Base-by-base conservation (phyloP, 2,797 vertebrate species). In the Neoniphon sammara region DNA sequence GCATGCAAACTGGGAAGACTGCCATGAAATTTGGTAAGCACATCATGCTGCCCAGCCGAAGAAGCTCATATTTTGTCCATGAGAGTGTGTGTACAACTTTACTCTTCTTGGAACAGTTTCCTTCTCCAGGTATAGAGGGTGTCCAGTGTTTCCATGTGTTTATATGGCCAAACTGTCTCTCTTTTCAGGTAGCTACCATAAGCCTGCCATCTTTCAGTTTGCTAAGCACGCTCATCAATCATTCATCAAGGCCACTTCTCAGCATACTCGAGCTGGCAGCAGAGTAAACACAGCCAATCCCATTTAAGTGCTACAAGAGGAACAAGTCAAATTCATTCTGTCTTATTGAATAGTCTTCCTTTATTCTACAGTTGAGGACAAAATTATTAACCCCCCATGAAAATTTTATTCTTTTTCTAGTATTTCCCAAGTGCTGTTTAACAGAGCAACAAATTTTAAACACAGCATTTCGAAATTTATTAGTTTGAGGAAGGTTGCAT, bases 181-280 rank as follows among this genome's bases (percentile, higher is more conserved):
- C n/a, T 49, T 6, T 49, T 49, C 18, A 72, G 70, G 61, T 59
- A 73, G 44, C 21, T 60, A 52, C 36, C 42, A 39, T 12, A 56
- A 30, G 21, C 20, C 34, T 63, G 23, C 67, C 50, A 11, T 63
- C 21, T 74, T 71, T 62, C 21, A 63, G 50, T 70, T 60, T 47
- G 61, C 52, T 77, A 78, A 49, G 50, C n/a, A 57, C 68, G 20
- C 63, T 83, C 71, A 52, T 80, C 58, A 70, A 75, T 82, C 66
- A 82, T 81, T 61, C 21, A 82, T 74, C 30, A 78, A 21, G 50
- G 31, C 68, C 70, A 34, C 57, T 47, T 68, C 14, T 75, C 55
- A 64, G 72, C 9, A 23, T 80, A 65, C 34, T 69, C 21, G 66
- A 56, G 61, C 80, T 75, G 63, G 70, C 64, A 73, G 63, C 70